Conservation (phyloP, 2,888 invertebrate species). For the Seira musarum region DNA sequence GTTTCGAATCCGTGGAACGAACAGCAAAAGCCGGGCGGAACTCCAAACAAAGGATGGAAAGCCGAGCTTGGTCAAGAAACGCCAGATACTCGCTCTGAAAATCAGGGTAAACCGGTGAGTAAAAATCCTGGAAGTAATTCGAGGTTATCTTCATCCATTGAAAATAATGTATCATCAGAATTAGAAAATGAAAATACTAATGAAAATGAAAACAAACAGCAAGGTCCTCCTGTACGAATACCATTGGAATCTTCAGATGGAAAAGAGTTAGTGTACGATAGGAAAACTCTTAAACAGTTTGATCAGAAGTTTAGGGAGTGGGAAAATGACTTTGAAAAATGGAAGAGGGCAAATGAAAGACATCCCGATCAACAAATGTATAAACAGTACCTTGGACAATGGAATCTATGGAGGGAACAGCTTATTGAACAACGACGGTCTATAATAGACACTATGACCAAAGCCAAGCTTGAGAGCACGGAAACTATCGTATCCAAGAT, state of each 20-base stretch:
- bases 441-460: conserved; percentile 65
- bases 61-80: background rate
- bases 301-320: conserved; percentile 67
- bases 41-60: background rate
- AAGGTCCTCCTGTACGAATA: conserved; percentile 36
- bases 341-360: conserved; percentile 64
- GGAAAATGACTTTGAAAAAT: conserved; percentile 68
- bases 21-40: too few relatives aligned
- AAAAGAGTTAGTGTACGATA: conserved; percentile 59
- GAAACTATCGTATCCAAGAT: conserved; percentile 41
- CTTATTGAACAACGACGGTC: conserved; percentile 65
- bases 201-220: conserved; percentile 10
- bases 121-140: background rate
- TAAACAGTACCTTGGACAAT: conserved; percentile 62
- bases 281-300: conserved; percentile 64
- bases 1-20: too few relatives aligned
- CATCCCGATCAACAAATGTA: conserved; percentile 64
- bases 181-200: background rate
- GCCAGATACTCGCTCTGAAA: background rate
- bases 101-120: background rate
- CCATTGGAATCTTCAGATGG: conserved; percentile 47
- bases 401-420: conserved; percentile 62
- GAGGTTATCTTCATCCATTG: too few relatives aligned
- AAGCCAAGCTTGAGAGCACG: conserved; percentile 48
- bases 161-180: background rate